phyloP scores from a whole-genome alignment of 1,140 invertebrate species.

The Panonychus citri region DNA sequence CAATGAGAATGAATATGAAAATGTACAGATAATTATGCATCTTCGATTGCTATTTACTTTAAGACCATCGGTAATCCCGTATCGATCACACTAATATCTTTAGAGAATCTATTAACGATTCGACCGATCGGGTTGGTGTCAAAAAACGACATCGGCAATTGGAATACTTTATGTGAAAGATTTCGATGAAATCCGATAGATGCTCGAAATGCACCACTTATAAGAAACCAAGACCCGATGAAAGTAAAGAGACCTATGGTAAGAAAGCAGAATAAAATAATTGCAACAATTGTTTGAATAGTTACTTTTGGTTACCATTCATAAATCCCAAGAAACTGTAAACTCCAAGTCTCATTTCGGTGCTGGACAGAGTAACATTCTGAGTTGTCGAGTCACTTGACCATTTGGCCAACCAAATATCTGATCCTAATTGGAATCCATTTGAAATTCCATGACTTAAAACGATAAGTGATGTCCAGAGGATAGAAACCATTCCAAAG shows the following conservation, averaged over 20 bases:
- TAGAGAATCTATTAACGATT: slow-evolving; percentile 27
- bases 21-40: no score
- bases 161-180: slow-evolving; percentile 20
- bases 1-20: no score
- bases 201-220: slow-evolving; percentile 12
- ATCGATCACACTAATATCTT: slow-evolving; percentile 26
- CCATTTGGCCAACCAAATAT: slow-evolving; percentile 23
- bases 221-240: neutral
- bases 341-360: slow-evolving; percentile 3
- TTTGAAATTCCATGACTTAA: slow-evolving; percentile 13
- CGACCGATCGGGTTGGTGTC: slow-evolving; percentile 32
- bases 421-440: slow-evolving; percentile 27
- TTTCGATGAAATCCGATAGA: slow-evolving; percentile 13
- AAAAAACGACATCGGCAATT: slow-evolving; percentile 24
- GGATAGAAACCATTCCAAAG: neutral
- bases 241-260: slow-evolving; percentile 14
- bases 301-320: no score
- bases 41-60: slow-evolving; percentile 1
- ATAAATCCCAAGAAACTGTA: neutral
- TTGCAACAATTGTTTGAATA: no score
- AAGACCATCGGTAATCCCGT: slow-evolving; percentile 21
- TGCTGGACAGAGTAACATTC: neutral
- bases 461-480: slow-evolving; percentile 9
- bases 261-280: neutral
- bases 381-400: slow-evolving; percentile 19